phyloP scores from a whole-genome alignment of 2,888 invertebrate genomes.

The Plebejus anna region DNA sequence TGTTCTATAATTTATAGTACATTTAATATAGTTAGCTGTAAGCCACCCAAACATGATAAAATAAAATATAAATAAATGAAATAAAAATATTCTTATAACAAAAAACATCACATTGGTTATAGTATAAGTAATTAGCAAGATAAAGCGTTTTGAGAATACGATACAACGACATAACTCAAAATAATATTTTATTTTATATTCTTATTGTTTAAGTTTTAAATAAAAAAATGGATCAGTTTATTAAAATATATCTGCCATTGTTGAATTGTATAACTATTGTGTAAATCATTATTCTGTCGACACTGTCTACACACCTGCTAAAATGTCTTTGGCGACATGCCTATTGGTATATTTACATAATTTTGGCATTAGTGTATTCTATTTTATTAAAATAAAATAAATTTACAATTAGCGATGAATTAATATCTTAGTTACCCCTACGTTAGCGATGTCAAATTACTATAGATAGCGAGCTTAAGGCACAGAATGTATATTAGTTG shows the following conservation, averaged over 20 bases:
- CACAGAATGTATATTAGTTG: too few species aligned
- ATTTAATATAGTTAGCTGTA: too few species aligned
- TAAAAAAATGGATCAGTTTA: not conserved
- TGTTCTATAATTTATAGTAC: too few species aligned
- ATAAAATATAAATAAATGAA: too few species aligned
- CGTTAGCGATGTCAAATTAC: not conserved
- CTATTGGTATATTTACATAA: not conserved
- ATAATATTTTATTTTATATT: not conserved
- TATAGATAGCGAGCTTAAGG: not conserved
- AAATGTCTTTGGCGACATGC: slow-evolving; percentile 5
- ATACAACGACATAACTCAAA: not conserved
- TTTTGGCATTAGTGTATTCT: not conserved
- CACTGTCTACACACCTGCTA: slow-evolving; percentile 12
- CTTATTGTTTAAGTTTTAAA: too few species aligned
- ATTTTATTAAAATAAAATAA: not conserved
- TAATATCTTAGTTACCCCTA: not conserved
- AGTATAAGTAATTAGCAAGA: too few species aligned
- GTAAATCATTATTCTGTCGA: not conserved
- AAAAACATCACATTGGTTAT: not conserved
- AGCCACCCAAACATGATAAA: too few species aligned
- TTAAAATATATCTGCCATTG: not conserved
- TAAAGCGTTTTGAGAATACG: not conserved
- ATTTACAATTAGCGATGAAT: not conserved
- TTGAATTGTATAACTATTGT: not conserved
- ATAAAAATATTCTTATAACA: too few species aligned